Evolutionary conservation across 2,797 vertebrate species (phyloP).

Genomic region (Hyperoplus immaculatus): DNA sequence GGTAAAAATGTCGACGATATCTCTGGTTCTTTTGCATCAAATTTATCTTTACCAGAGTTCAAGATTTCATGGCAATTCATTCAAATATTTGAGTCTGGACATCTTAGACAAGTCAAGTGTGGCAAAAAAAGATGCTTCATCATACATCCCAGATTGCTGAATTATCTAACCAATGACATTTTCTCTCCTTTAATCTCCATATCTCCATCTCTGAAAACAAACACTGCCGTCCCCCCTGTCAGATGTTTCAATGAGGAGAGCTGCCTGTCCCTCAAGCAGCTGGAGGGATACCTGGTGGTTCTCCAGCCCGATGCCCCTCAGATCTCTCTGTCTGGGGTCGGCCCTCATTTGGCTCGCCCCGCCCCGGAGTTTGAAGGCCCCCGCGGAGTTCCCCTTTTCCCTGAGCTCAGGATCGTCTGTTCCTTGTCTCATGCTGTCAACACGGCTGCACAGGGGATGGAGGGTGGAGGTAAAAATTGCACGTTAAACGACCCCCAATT

Average conservation of each 20-base stretch:
- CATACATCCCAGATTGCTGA: neutral
- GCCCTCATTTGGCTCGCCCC: conserved; percentile 93
- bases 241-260: conserved; percentile 99
- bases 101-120: neutral
- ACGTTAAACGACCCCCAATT: neutral
- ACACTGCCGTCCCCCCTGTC: conserved; percentile 22
- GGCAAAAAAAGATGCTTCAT: neutral
- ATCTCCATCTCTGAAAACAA: neutral
- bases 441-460: conserved; percentile 92
- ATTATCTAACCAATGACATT: neutral
- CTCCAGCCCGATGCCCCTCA: conserved; percentile 97
- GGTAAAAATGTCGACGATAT: neutral
- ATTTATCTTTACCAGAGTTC: neutral
- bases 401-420: conserved; percentile 94
- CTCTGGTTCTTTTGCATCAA: neutral
- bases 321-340: conserved; percentile 94
- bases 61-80: neutral
- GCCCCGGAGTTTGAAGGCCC: conserved; percentile 91
- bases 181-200: neutral
- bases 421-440: conserved; percentile 93
- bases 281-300: conserved; percentile 97
- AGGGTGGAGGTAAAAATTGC: conserved; percentile 88
- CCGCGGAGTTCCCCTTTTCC: conserved; percentile 92
- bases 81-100: neutral
- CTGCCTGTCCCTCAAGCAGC: conserved; percentile 93